phyloP scores from a whole-genome alignment of 2,888 invertebrate species.

The Phanerotoma sp. region DNA sequence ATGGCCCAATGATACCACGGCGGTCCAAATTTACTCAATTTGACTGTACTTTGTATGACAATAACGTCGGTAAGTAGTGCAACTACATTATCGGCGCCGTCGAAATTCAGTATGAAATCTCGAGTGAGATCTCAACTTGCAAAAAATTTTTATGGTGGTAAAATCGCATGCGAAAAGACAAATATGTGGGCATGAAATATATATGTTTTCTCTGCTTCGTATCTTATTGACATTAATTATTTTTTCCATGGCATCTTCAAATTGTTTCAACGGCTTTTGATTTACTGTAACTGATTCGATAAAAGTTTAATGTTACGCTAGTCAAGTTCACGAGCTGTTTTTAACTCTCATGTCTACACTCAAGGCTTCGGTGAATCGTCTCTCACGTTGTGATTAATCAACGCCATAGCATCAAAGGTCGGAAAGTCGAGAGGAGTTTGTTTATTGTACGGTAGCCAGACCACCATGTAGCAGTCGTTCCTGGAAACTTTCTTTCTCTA shows the following conservation, averaged over 20 bases:
- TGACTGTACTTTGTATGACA: too few species aligned
- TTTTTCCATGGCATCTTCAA: constrained; percentile 1
- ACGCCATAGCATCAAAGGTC: constrained; percentile 53
- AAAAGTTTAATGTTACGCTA: background rate
- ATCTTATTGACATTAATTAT: too few species aligned
- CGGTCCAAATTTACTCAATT: too few species aligned
- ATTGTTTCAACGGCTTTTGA: background rate
- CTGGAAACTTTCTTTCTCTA: constrained; percentile 42
- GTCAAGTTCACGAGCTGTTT: constrained; percentile 6
- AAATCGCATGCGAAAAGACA: too few species aligned
- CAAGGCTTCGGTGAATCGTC: constrained; percentile 38
- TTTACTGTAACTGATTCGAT: background rate
- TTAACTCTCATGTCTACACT: constrained; percentile 11
- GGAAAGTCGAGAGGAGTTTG: constrained; percentile 46
- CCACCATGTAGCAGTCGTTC: constrained; percentile 38
- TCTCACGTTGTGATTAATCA: constrained; percentile 53
- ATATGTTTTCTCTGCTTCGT: too few species aligned
- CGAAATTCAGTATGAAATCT: too few species aligned
- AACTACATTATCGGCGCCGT: too few species aligned
- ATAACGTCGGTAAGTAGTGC: too few species aligned
- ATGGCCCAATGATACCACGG: too few species aligned
- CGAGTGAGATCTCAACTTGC: too few species aligned
- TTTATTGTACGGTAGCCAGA: constrained; percentile 42
- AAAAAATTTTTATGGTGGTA: too few species aligned
- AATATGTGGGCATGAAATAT: too few species aligned